Evolutionary conservation across 2,797 vertebrate genomes (phyloP).

Genomic region (Chaetodon trifasciatus): DNA sequence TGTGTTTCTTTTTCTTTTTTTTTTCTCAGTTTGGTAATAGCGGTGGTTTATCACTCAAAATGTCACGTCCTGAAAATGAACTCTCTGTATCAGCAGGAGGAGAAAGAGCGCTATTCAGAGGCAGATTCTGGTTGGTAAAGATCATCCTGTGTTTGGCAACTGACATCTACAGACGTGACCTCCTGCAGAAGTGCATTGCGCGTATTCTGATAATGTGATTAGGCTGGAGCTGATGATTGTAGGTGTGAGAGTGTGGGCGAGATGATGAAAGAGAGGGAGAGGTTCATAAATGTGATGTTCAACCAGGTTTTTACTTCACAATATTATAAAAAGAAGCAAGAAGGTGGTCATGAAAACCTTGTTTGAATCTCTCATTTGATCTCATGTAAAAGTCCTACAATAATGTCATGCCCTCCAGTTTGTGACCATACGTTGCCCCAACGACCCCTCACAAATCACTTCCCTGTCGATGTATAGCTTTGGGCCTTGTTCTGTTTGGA

Average conservation of each 20-base stretch:
- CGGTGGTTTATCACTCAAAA: slow-evolving; percentile 62
- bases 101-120: slow-evolving; percentile 62
- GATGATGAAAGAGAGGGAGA: neutral
- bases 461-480: slow-evolving; percentile 46
- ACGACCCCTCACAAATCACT: slow-evolving; percentile 67
- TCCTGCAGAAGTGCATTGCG: neutral
- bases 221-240: slow-evolving; percentile 31
- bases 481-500: slow-evolving; percentile 51
- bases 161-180: slow-evolving; percentile 28
- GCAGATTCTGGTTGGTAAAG: slow-evolving; percentile 20
- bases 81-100: slow-evolving; percentile 34
- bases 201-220: slow-evolving; percentile 25
- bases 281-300: neutral
- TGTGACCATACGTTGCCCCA: slow-evolving; percentile 53
- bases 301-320: slow-evolving; percentile 1
- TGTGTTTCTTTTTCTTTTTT: slow-evolving; percentile 17
- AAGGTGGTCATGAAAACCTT: slow-evolving; percentile 5
- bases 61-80: slow-evolving; percentile 73
- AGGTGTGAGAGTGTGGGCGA: slow-evolving; percentile 1
- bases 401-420: slow-evolving; percentile 30
- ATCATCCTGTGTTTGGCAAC: slow-evolving; percentile 35
- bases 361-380: slow-evolving; percentile 16
- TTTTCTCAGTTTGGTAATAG: slow-evolving; percentile 47
- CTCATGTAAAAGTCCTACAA: slow-evolving; percentile 7
- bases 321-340: slow-evolving; percentile 3